These are phyloP conservation scores for Aphis gossypii DNA, from an alignment of 1,140 invertebrate genomes.

Conservation along the genomic window DNA sequence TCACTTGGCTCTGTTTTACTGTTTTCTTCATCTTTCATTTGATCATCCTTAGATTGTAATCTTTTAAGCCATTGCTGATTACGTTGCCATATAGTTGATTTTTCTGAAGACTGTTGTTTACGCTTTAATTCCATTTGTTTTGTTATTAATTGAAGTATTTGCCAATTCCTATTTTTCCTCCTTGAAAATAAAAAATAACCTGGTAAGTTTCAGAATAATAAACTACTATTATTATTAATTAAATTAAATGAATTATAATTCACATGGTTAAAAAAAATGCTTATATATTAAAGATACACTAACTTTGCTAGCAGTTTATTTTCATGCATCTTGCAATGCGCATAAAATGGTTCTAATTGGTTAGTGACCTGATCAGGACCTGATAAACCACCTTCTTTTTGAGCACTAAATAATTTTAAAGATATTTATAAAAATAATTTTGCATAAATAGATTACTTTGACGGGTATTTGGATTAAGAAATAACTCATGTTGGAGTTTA, in stretches of 20 bases:
- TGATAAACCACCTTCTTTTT: slow-evolving; percentile 88
- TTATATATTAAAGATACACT: slow-evolving; percentile 2
- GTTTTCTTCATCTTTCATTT: slow-evolving; percentile 71
- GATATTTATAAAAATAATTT: slow-evolving; percentile 28
- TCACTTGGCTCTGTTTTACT: slow-evolving; percentile 61
- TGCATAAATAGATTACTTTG: neutral
- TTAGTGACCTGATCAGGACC: slow-evolving; percentile 93
- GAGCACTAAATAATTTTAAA: slow-evolving; percentile 75
- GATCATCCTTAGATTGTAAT: slow-evolving; percentile 77
- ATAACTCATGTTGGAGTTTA: no score
- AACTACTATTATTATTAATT: neutral
- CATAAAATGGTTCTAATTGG: slow-evolving; percentile 96
- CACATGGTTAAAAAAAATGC: neutral
- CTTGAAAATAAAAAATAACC: slow-evolving; percentile 61
- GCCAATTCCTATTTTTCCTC: slow-evolving; percentile 81
- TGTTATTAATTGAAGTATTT: slow-evolving; percentile 85
- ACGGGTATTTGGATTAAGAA: no score
- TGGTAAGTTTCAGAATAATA: neutral
- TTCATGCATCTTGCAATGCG: slow-evolving; percentile 92
- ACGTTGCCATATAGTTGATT: slow-evolving; percentile 74
- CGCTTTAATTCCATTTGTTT: slow-evolving; percentile 70
- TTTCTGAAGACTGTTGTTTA: slow-evolving; percentile 67
- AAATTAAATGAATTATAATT: neutral
- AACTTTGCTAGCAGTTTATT: slow-evolving; percentile 79
- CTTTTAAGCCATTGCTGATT: slow-evolving; percentile 81